Conservation (phyloP, 2,888 invertebrate genomes). For the Tetrapedia diversipes region DNA sequence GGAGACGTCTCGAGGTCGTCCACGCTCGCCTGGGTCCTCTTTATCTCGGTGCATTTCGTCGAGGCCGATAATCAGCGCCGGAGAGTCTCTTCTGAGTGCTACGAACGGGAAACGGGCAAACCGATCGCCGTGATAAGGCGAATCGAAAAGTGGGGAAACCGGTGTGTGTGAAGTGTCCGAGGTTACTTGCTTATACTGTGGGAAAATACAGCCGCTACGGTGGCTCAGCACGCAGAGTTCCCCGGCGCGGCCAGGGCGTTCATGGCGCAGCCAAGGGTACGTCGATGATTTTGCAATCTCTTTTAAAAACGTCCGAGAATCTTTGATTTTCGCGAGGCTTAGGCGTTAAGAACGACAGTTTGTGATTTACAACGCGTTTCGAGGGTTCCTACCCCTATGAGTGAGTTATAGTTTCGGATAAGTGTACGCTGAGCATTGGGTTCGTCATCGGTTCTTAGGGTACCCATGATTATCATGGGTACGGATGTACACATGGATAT, state of each 20-base stretch:
- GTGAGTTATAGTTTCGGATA: too few relatives aligned
- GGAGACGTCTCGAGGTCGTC: not conserved
- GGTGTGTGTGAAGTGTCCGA: conserved; percentile 73
- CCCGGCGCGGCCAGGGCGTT: conserved; percentile 89
- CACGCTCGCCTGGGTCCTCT: too few relatives aligned
- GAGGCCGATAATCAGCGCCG: not conserved
- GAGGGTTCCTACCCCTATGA: not conserved
- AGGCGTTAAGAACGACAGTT: not conserved
- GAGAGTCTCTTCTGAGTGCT: conserved; percentile 25
- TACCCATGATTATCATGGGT: too few relatives aligned
- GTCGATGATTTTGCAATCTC: conserved; percentile 77
- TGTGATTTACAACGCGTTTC: not conserved
- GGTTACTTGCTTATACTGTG: conserved; percentile 73
- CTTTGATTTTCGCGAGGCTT: too few relatives aligned
- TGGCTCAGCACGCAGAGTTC: conserved; percentile 85
- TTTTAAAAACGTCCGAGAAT: too few relatives aligned
- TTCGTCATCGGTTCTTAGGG: too few relatives aligned
- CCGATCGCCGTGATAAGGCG: conserved; percentile 51
- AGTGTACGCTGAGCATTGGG: too few relatives aligned
- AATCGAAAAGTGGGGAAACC: conserved; percentile 44
- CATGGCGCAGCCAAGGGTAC: conserved; percentile 96
- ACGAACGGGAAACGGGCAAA: conserved; percentile 29
- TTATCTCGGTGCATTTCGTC: conserved; percentile 4
- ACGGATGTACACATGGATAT: too few relatives aligned
- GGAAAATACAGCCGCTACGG: conserved; percentile 84